phyloP scores from a whole-genome alignment of 2,113 vertebrate species.

The Aramus guarauna region DNA sequence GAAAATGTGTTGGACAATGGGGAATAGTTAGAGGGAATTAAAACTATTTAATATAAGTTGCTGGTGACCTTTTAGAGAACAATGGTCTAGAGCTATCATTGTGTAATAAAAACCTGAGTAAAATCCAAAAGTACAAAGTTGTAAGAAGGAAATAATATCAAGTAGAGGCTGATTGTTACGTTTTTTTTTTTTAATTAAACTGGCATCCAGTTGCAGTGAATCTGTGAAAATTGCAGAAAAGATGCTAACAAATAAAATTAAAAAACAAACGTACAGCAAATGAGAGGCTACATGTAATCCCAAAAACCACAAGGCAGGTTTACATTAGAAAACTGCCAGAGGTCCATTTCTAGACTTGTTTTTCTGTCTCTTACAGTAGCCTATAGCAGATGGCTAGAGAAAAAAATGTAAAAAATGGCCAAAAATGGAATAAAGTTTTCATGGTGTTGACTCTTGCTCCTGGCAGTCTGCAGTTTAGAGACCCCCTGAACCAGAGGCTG shows the following conservation, averaged over 20 bases:
- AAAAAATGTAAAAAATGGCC: background rate
- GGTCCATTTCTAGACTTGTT: background rate
- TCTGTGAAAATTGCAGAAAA: background rate
- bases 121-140: background rate
- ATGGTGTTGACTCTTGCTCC: background rate
- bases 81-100: background rate
- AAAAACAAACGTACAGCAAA: background rate
- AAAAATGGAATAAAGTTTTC: background rate
- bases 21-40: conserved; percentile 45
- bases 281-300: background rate
- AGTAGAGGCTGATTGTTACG: background rate
- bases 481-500: background rate
- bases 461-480: background rate
- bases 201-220: background rate
- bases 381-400: background rate
- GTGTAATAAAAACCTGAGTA: background rate
- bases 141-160: background rate
- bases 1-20: background rate
- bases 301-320: background rate
- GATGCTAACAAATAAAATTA: background rate
- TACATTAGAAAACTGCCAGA: background rate
- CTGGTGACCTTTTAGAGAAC: background rate
- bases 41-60: conserved; percentile 44
- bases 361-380: background rate
- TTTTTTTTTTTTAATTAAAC: background rate